A percentile compares a stretch with the other conserved stretches of the same genome.
Evolutionary conservation across 2,888 invertebrate species (phyloP).

Genomic region (Antheraea yamamai): DNA sequence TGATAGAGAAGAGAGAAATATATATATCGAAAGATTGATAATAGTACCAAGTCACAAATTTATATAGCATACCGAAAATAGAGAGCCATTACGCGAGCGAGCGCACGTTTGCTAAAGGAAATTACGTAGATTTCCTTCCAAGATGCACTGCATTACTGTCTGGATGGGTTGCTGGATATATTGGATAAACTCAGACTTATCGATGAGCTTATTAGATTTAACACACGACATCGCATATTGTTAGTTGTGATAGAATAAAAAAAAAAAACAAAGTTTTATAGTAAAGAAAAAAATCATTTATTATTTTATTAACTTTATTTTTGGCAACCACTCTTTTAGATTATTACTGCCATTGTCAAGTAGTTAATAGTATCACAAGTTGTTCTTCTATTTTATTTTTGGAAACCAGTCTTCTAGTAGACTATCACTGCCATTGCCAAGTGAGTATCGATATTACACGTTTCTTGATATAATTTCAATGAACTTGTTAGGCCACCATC

Average conservation of each 20-base stretch:
- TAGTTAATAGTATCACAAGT: too few relatives aligned
- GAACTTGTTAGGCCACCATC: too few relatives aligned
- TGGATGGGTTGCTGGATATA: conserved; percentile 23
- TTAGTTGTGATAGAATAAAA: background rate
- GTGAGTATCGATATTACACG: too few relatives aligned
- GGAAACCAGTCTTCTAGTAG: too few relatives aligned
- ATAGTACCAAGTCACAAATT: conserved; percentile 2
- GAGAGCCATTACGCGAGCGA: conserved; percentile 18
- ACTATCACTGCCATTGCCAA: too few relatives aligned
- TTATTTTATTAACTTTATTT: too few relatives aligned
- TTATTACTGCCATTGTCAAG: too few relatives aligned
- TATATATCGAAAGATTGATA: conserved; percentile 14
- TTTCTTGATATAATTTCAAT: too few relatives aligned
- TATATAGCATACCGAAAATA: conserved; percentile 25
- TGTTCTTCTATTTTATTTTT: too few relatives aligned
- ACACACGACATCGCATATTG: background rate
- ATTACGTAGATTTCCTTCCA: conserved; percentile 35
- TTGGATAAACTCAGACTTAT: conserved; percentile 24
- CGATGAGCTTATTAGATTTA: conserved; percentile 24
- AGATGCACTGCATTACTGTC: conserved; percentile 30
- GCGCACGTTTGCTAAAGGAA: conserved; percentile 34
- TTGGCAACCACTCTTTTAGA: too few relatives aligned
- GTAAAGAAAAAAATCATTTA: background rate
- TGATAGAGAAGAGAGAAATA: background rate
- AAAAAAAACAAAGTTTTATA: background rate